These are phyloP conservation scores for Epiblema foenella DNA, from an alignment of 2,888 invertebrate genomes.

Conservation along the genomic window DNA sequence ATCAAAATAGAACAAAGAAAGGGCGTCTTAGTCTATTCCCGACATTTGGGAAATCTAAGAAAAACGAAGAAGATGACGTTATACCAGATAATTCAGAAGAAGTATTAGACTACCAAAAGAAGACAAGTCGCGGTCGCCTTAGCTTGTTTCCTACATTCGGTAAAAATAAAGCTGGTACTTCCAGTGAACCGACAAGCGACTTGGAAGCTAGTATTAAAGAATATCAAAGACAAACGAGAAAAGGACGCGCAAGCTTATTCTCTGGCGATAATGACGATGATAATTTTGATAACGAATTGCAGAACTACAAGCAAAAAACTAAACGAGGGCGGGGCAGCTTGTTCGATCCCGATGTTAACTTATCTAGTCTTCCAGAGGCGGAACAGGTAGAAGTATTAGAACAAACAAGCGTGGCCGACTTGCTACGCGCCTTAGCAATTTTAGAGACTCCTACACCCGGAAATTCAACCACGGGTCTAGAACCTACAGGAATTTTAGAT, in stretches of 20 bases:
- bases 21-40: conserved; percentile 76
- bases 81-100: conserved; percentile 79
- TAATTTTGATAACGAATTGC: conserved; percentile 66
- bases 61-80: conserved; percentile 69
- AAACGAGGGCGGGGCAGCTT: conserved; percentile 74
- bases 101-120: conserved; percentile 74
- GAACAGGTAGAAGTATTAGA: conserved; percentile 88
- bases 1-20: conserved; percentile 74
- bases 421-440: conserved; percentile 90
- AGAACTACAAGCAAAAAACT: conserved; percentile 73
- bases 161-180: conserved; percentile 70
- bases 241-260: conserved; percentile 65
- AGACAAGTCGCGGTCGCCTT: conserved; percentile 69
- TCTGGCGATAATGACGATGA: conserved; percentile 63
- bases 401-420: conserved; percentile 92
- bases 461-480: conserved; percentile 50
- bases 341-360: conserved; percentile 77
- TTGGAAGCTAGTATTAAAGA: conserved; percentile 75
- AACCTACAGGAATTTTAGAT: conserved; percentile 63
- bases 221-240: conserved; percentile 68
- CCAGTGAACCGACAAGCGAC: conserved; percentile 63
- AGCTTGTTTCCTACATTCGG: conserved; percentile 79
- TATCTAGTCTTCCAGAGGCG: conserved; percentile 69
- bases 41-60: conserved; percentile 71
- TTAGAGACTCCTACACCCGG: conserved; percentile 77